phyloP scores from a whole-genome alignment of 2,113 vertebrate genomes.

The Pagrus major region DNA sequence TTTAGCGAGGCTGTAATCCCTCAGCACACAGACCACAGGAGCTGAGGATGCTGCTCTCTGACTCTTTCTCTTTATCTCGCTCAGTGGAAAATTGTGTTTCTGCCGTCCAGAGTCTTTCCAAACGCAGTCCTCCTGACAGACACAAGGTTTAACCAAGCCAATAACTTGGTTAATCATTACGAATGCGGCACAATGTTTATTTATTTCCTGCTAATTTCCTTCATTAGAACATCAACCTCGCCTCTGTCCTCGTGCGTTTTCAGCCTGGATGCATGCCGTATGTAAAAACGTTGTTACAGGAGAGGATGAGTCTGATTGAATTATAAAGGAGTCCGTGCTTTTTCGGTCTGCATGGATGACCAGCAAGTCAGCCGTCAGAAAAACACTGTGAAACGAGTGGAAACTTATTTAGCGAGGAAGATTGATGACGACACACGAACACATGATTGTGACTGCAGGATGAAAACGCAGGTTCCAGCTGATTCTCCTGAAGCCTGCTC shows the following conservation, averaged over 20 bases:
- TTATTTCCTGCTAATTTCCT: slow-evolving; percentile 51
- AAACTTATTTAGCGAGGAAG: neutral
- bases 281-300: neutral
- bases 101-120: neutral
- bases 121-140: slow-evolving; percentile 16
- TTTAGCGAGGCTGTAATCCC: slow-evolving; percentile 27
- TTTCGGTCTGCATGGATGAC: slow-evolving; percentile 7
- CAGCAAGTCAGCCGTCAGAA: slow-evolving; percentile 5
- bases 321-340: neutral
- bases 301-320: slow-evolving; percentile 14
- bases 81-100: neutral
- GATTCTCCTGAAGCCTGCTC: slow-evolving; percentile 27
- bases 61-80: neutral
- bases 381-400: slow-evolving; percentile 3
- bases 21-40: neutral
- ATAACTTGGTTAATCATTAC: slow-evolving; percentile 45
- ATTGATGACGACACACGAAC: neutral
- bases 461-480: slow-evolving; percentile 36
- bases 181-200: neutral
- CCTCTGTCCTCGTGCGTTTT: neutral
- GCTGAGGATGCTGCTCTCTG: neutral
- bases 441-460: neutral
- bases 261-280: neutral
- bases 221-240: slow-evolving; percentile 24
- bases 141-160: slow-evolving; percentile 13